phyloP scores from a whole-genome alignment of 2,113 vertebrate species.

The Bufo gargarizans region DNA sequence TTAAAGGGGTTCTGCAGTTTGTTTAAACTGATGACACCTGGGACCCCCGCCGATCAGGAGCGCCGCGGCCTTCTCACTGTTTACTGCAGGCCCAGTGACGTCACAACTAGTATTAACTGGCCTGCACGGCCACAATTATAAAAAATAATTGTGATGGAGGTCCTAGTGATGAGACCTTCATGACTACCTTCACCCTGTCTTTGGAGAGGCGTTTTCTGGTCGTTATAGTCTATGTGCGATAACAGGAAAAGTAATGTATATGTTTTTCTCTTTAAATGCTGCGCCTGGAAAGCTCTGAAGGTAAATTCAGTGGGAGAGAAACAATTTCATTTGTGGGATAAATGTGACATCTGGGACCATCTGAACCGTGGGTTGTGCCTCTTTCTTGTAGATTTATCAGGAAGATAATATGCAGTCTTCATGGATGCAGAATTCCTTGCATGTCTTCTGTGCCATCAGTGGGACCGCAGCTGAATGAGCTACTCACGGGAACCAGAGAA shows the following conservation, averaged over 20 bases:
- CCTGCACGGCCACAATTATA: no score
- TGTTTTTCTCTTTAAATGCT: constrained; percentile 70
- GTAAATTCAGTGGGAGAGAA: neutral
- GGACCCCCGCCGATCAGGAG: no score
- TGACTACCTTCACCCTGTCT: no score
- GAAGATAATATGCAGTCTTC: constrained; percentile 88
- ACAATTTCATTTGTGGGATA: neutral
- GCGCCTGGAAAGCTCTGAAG: constrained; percentile 81
- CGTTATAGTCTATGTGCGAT: neutral
- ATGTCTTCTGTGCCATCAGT: constrained; percentile 95
- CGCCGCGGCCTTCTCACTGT: no score
- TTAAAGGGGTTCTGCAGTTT: no score
- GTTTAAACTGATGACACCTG: no score
- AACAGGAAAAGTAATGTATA: neutral
- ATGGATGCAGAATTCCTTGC: constrained; percentile 86
- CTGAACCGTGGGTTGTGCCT: neutral
- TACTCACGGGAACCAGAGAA: constrained; percentile 61
- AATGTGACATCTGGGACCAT: neutral
- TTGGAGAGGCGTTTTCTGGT: neutral
- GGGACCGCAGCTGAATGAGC: constrained; percentile 81
- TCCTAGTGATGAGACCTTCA: neutral
- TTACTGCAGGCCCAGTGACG: no score
- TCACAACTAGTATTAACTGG: no score
- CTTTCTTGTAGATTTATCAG: constrained; percentile 81
- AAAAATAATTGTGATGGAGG: neutral